These are phyloP conservation scores for Rhinopomastus cyanomelas DNA, from an alignment of 2,113 vertebrate genomes.

Conservation along the genomic window DNA sequence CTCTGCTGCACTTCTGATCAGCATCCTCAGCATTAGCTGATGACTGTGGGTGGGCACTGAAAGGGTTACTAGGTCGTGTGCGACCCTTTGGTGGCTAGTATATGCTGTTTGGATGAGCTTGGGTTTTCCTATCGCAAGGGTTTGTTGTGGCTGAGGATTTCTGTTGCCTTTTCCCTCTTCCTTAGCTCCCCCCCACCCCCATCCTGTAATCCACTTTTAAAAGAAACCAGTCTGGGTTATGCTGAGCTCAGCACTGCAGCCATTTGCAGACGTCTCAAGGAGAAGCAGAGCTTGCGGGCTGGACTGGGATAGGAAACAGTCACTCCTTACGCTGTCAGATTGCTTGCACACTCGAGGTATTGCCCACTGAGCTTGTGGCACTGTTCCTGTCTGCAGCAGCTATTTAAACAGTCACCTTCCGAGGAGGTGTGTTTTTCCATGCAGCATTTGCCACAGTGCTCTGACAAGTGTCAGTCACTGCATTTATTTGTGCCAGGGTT, in stretches of 20 bases:
- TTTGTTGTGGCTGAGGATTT: background rate
- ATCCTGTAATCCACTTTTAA: background rate
- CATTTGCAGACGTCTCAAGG: background rate
- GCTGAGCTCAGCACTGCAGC: conserved; percentile 46
- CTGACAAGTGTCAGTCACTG: background rate
- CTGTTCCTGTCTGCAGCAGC: background rate
- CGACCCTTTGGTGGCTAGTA: rapidly evolving
- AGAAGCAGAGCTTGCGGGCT: background rate
- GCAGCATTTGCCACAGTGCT: background rate
- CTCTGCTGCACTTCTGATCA: background rate
- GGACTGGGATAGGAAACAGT: background rate
- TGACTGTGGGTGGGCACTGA: background rate
- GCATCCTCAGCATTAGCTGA: too few relatives aligned
- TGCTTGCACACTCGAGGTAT: background rate
- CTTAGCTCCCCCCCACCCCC: rapidly evolving
- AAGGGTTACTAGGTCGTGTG: background rate
- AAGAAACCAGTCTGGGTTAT: background rate
- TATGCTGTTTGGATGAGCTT: background rate
- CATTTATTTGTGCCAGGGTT: background rate
- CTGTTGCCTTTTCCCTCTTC: background rate
- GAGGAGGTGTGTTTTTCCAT: background rate
- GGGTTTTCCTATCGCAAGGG: background rate
- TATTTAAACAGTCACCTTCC: background rate
- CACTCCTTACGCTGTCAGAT: background rate
- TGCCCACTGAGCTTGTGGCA: background rate